These are phyloP conservation scores for Lordiphosa fenestrarum DNA, from an alignment of 2,888 invertebrate species.

Conservation along the genomic window DNA sequence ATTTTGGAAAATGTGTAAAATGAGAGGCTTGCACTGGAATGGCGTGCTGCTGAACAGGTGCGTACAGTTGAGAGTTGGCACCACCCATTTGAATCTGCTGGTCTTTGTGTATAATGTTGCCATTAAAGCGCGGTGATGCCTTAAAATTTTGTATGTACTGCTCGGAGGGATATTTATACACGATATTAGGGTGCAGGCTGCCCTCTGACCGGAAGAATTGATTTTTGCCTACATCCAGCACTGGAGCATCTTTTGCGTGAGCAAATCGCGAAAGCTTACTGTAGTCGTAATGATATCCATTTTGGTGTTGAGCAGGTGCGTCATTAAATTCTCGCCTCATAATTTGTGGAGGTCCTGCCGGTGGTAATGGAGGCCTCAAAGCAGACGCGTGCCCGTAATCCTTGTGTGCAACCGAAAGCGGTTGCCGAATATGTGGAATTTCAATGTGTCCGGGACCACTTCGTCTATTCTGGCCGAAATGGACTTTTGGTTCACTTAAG, in stretches of 20 bases:
- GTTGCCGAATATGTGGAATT: constrained; percentile 41
- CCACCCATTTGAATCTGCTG: constrained; percentile 16
- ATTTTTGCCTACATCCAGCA: constrained; percentile 62
- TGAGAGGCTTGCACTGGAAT: constrained; percentile 55
- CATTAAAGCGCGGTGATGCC: constrained; percentile 74
- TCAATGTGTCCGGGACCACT: constrained; percentile 34
- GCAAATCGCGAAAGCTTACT: constrained; percentile 57
- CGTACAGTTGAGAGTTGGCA: constrained; percentile 25
- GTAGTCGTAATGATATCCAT: constrained; percentile 41
- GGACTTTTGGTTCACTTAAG: constrained; percentile 34
- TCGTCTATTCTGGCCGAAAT: constrained; percentile 38
- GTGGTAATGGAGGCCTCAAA: constrained; percentile 33
- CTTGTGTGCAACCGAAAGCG: constrained; percentile 7
- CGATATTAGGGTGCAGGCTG: constrained; percentile 21
- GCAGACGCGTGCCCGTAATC: constrained; percentile 16
- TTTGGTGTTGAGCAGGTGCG: constrained; percentile 33
- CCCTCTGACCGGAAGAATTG: constrained; percentile 42
- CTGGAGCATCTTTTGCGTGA: constrained; percentile 56
- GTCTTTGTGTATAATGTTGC: constrained; percentile 58
- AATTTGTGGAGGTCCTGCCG: constrained; percentile 51
- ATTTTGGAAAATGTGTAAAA: constrained; percentile 23
- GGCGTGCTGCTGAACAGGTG: constrained; percentile 55
- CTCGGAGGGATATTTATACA: constrained; percentile 41
- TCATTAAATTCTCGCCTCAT: constrained; percentile 51
- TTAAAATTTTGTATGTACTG: constrained; percentile 72